phyloP scores from a whole-genome alignment of 2,113 vertebrate species.

The Trichomycterus rosablanca region DNA sequence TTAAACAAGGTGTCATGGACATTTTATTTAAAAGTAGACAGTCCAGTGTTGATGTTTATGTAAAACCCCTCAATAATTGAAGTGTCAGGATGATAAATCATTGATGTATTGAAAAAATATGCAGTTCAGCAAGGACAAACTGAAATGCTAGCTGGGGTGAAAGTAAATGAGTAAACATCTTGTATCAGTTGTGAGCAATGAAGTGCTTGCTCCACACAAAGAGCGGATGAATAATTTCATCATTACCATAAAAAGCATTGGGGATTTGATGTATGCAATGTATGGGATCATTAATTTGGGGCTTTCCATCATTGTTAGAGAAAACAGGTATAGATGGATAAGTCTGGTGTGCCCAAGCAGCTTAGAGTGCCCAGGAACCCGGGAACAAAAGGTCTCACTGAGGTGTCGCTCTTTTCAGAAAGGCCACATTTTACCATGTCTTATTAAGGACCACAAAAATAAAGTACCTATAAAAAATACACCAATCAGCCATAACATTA shows the following conservation, averaged over 20 bases:
- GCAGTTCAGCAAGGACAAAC: too few relatives aligned
- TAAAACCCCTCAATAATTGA: conserved; percentile 20
- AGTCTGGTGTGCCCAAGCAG: conserved; percentile 39
- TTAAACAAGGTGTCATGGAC: neutral
- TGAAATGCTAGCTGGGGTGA: conserved; percentile 17
- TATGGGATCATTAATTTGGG: conserved; percentile 46
- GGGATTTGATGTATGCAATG: conserved; percentile 51
- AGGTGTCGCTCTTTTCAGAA: conserved; percentile 27
- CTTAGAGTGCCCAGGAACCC: conserved; percentile 37
- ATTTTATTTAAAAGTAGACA: too few relatives aligned
- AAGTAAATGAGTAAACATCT: conserved; percentile 23
- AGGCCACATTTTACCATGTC: conserved; percentile 55
- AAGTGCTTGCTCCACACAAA: conserved; percentile 11
- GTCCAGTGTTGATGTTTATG: neutral
- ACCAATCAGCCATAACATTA: too few relatives aligned
- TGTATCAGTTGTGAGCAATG: conserved; percentile 23
- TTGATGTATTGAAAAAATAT: conserved; percentile 23
- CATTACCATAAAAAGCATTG: conserved; percentile 36
- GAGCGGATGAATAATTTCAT: conserved; percentile 44
- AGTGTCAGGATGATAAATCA: conserved; percentile 37
- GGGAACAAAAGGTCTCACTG: conserved; percentile 27
- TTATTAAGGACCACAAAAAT: conserved; percentile 54
- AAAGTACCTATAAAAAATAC: conserved; percentile 65
- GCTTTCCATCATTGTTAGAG: conserved; percentile 51
- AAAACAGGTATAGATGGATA: conserved; percentile 55